phyloP scores from a whole-genome alignment of 2,113 vertebrate genomes.

The Halichoeres trimaculatus region DNA sequence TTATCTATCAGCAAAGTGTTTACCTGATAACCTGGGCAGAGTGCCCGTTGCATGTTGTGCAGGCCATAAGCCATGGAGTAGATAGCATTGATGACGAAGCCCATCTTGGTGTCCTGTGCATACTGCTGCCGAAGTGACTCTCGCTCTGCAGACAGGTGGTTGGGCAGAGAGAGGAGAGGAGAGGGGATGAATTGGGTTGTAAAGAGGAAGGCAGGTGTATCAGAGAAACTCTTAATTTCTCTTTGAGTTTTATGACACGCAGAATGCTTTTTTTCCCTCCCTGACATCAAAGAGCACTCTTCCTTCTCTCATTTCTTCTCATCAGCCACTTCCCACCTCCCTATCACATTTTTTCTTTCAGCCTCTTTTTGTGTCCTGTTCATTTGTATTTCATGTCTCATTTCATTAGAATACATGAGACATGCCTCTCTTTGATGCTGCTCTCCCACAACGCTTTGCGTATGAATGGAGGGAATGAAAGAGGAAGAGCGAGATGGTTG shows the following conservation, averaged over 20 bases:
- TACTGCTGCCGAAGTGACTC: conserved; percentile 93
- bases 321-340: conserved; percentile 45
- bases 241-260: conserved; percentile 27
- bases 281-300: conserved; percentile 54
- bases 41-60: conserved; percentile 92
- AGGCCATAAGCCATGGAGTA: conserved; percentile 98
- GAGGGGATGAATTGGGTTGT: conserved; percentile 1
- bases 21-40: conserved; percentile 90
- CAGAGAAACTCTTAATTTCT: conserved; percentile 37
- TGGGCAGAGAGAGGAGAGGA: neutral
- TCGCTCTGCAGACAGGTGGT: conserved; percentile 80
- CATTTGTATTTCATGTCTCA: conserved; percentile 62
- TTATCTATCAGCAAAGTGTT: conserved; percentile 27
- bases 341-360: conserved; percentile 50
- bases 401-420: conserved; percentile 75
- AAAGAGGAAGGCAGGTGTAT: conserved; percentile 23
- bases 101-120: conserved; percentile 99
- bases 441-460: conserved; percentile 50
- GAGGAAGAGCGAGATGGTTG: conserved; percentile 23
- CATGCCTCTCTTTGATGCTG: conserved; percentile 70
- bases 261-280: conserved; percentile 10
- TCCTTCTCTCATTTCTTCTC: conserved; percentile 39
- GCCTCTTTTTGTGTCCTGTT: conserved; percentile 47
- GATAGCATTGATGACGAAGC: conserved; percentile 98
- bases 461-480: conserved; percentile 65